Evolutionary conservation across 2,797 vertebrate genomes (phyloP), one percentile per base, ranked within the genome.

Genomic region (Hydrocynus forskahlii): DNA sequence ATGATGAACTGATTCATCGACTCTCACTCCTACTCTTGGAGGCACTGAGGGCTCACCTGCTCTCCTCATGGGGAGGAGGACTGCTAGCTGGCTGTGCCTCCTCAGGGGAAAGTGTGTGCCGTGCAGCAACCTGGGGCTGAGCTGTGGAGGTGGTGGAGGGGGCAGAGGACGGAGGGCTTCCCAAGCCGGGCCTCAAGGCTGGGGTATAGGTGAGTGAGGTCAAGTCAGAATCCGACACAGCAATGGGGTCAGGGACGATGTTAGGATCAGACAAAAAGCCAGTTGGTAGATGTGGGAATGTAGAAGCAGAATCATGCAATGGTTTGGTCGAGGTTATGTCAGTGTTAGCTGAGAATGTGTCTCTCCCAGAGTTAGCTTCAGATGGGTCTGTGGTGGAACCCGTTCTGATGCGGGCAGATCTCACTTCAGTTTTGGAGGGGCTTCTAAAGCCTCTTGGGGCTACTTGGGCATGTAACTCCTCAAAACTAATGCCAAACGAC

Each of bases 41-140:
- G 85, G 80, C 86, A 84, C 85, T 88, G 87, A 88, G 85, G 84
- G 92, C 98, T 99, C 97, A 99, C 98, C 98, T 99, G 97, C 90
- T 95, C 81, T 87, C 93, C 91, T 92, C 94, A 92, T 81, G 89
- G 92, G 93, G 91, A 92, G 93, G 87, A 84, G 85, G 92, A 89
- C 87, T 95, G 90, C 92, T 95, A 94, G 95, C 95, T 92, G 95
- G 94, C 92, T 94, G 96, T 94, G 94, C 96, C 96, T 97, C 96
- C 96, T 95, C 92, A 90, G 97, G 96, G 93, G 96, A 94, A 96
- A 97, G 94, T 93, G 91, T 92, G 94, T 95, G 95, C 86, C 88
- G 94, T 93, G 95, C 93, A 92, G 94, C 95, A 87, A 93, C 94
- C 89, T 82, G 90, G 88, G 87, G 91, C 88, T 89, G 94, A 89